Percentiles rank a stretch among this genome's conserved stretches.
Conservation (phyloP, 2,888 invertebrate species). For the Tridacna crocea region DNA sequence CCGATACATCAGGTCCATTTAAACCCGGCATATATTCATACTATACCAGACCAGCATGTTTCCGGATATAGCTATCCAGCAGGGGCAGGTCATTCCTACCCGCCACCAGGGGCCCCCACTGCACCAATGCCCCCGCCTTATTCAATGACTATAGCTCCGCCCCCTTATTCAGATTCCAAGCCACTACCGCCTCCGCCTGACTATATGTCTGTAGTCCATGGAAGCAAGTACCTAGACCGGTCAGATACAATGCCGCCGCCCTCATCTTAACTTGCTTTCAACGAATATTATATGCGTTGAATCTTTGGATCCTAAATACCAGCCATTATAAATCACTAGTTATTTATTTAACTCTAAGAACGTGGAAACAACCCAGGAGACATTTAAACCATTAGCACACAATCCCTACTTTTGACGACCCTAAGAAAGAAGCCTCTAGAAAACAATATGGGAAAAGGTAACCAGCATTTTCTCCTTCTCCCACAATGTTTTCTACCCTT, state of each 20-base stretch:
- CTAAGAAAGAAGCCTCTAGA: no score
- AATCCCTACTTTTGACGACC: no score
- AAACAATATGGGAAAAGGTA: no score
- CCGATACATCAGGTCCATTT: conserved; percentile 19
- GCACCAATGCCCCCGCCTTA: conserved; percentile 63
- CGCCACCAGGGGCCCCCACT: conserved; percentile 32
- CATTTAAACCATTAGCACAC: no score
- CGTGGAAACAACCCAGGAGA: no score
- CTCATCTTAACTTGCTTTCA: not conserved
- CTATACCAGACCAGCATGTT: conserved; percentile 12
- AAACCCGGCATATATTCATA: conserved; percentile 43
- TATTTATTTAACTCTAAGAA: no score
- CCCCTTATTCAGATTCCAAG: conserved; percentile 48
- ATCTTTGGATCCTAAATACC: no score
- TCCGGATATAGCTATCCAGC: conserved; percentile 29
- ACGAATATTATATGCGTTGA: no score
- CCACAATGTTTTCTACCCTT: no score
- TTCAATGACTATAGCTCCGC: conserved; percentile 49
- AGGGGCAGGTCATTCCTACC: no score
- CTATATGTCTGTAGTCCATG: conserved; percentile 43
- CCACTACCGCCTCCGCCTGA: conserved; percentile 47
- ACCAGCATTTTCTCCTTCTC: no score
- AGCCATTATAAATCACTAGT: no score
- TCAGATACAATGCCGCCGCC: conserved; percentile 17
- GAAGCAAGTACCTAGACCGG: not conserved